Base-by-base conservation (phyloP, 1,140 invertebrate genomes). In the Dreissena polymorpha region DNA sequence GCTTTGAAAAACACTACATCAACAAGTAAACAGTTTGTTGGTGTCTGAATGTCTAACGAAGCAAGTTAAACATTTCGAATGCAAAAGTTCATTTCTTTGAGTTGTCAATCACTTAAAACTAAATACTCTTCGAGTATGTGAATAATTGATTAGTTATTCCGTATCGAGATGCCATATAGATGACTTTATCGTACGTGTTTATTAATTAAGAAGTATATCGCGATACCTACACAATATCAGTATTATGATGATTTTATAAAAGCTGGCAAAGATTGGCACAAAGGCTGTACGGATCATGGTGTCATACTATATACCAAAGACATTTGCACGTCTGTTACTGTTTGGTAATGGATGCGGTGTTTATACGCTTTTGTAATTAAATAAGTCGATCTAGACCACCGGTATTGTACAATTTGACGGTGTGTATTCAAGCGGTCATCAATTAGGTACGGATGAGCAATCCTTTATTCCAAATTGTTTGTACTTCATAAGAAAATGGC, bases 151-250 rank as follows among this genome's bases (percentile, higher is more conserved):
- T 73, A 27, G 71, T 25, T 23, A 51, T 57, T 53, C 60, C 71
- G 29, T 73, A 13, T 27, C 8, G 29, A 73, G 71, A 73, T 27
- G 55, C 55, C 55, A 73, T 27, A 51, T 73, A 73, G 60, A 29
- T 57, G 63, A 10, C 25, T 64, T 75, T 75, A 75, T 75, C 73
- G 63, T 29, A 23, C 1, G 27, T 50, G 73, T 60, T 75, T 75
- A 75, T 75, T 64, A 75, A 75, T 75, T 64, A 63, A 64, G 55
- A 63, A 75, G 49, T 75, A 64, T 55, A 14, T 39, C 55, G 64
- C 60, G 57, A 75, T 75, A 75, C 64, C 63, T 75, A 60, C 73
- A 75, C 64, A 75, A 75, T 39, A 60, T 63, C 60, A 57, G 10
- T 50, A 57, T 73, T 73, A 57, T 73, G 21, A 39, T 39, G 39